Evolutionary conservation across 1,140 invertebrate species (phyloP), one percentile per base, ranked within the genome.

Genomic region (Augochlora pura): DNA sequence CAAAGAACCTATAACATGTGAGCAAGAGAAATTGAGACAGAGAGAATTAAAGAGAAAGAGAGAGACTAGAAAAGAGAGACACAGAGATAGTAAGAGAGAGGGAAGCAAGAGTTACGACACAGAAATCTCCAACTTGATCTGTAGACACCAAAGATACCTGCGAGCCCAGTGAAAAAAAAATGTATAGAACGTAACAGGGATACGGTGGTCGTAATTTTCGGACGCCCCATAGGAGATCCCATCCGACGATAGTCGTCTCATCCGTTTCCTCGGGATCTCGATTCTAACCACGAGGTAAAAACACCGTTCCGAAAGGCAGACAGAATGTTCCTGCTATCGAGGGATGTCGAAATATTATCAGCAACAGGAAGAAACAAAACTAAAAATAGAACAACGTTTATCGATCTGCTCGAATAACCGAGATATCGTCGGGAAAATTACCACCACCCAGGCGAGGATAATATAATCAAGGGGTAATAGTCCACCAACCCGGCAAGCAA

Each of bases 401-500:
- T 32, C 32, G 32, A 32, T 32, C 32, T 4, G 32, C 4, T 32
- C 32, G 32, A 32, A 32, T 1, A 32, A 10, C 39, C 7, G 6
- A 42, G 14, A 46, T 57, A 65, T 0, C 21, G 57, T 84, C 66
- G 79, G 46, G 42, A 92, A 92, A 92, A 93, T 89, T 91, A 92
- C 91, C 91, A 92, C 87, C 91, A 92, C 85, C 89, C n/a, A 86
- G 86, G 87, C 87, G 77, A 91, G 91, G 60, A 90, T 91, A 90
- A 86, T 87, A 85, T 88, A 85, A 88, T 86, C 86, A 90, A 90
- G 91, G 91, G 91, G 89, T 91, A 91, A 92, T 80, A 93, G 89
- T 91, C 87, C 89, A 92, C 91, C 92, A 93, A 87, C 91, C 92
- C 91, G 85, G 88, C 90, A 93, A 93, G 92, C 92, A 89, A 92